Percentiles rank a stretch among this genome's conserved stretches.
Evolutionary conservation across 2,113 vertebrate species (phyloP).

Genomic region (Pycnonotus jocosus): DNA sequence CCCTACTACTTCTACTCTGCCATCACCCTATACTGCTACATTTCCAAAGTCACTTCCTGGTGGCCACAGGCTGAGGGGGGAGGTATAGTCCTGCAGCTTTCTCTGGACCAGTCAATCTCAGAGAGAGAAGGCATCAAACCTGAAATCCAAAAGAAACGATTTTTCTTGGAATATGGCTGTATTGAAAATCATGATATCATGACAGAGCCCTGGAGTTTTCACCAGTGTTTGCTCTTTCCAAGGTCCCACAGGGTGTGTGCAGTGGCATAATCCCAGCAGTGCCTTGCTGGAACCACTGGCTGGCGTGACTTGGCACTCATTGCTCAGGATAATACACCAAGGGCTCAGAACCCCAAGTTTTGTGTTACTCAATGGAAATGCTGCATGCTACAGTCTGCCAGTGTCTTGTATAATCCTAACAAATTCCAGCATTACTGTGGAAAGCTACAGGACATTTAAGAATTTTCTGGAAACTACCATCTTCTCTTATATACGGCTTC

Average conservation of each 20-base stretch:
- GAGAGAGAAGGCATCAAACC: not conserved
- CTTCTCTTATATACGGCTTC: not conserved
- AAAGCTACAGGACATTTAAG: not conserved
- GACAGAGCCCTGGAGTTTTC: not conserved
- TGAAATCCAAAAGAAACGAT: not conserved
- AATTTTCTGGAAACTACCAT: not conserved
- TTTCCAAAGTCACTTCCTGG: fast-evolving
- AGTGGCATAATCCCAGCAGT: fast-evolving
- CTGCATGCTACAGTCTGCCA: not conserved
- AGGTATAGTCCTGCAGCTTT: not conserved
- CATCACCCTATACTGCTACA: not conserved
- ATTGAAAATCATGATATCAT: fast-evolving
- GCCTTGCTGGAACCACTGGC: not conserved
- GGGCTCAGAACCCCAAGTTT: not conserved
- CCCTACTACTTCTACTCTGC: not conserved
- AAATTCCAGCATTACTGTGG: not conserved
- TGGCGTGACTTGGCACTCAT: not conserved
- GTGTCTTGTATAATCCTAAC: not conserved
- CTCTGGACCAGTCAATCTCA: not conserved
- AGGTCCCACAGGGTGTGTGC: not conserved
- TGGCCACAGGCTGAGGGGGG: not conserved
- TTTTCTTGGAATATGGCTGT: not conserved
- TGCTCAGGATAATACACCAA: fast-evolving
- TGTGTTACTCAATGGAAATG: not conserved
- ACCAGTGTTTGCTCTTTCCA: fast-evolving